Percentiles rank a stretch among this genome's conserved stretches.
Conservation (phyloP, 2,888 invertebrate species). For the Drosophila koepferae region DNA sequence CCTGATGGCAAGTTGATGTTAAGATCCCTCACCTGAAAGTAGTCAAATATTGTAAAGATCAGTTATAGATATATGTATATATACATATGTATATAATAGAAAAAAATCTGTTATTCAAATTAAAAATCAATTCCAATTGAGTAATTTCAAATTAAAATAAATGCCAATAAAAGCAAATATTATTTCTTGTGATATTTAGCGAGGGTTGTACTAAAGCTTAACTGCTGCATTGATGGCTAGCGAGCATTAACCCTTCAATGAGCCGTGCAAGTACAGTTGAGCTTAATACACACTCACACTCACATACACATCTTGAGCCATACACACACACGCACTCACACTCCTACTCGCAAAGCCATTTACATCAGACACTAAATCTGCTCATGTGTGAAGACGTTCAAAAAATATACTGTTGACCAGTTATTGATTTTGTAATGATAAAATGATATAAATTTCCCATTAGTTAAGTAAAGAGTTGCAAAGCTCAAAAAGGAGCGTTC, state of each 20-base stretch:
- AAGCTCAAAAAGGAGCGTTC: conserved; percentile 21
- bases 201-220: conserved; percentile 21
- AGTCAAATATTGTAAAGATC: conserved; percentile 26
- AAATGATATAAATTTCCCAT: conserved; percentile 75
- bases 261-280: conserved; percentile 69
- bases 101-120: no score
- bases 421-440: conserved; percentile 75
- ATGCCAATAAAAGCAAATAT: no score
- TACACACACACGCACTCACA: conserved; percentile 3
- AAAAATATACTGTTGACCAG: conserved; percentile 51
- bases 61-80: neutral
- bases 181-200: neutral
- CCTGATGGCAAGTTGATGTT: conserved; percentile 12
- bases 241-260: conserved; percentile 59
- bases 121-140: neutral
- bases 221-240: conserved; percentile 34
- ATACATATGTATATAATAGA: no score
- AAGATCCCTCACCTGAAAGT: conserved; percentile 36
- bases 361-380: conserved; percentile 3
- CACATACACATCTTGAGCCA: conserved; percentile 1
- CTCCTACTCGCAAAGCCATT: neutral
- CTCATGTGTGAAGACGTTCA: conserved; percentile 43
- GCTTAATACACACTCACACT: conserved; percentile 22
- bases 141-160: neutral
- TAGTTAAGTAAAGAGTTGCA: conserved; percentile 44